Evolutionary conservation across 2,113 vertebrate genomes (phyloP).

Genomic region (Hippotragus niger): DNA sequence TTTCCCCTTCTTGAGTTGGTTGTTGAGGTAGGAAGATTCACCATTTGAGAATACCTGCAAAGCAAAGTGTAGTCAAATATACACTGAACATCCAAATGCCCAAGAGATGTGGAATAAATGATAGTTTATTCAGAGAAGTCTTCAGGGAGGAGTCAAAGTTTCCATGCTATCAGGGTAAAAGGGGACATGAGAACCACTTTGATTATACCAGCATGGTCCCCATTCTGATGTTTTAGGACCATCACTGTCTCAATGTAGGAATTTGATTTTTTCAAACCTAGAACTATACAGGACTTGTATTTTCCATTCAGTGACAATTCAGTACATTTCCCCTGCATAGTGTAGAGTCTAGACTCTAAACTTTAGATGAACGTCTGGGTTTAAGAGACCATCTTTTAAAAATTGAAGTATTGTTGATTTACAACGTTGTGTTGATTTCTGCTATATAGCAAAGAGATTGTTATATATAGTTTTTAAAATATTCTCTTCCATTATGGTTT

Average conservation of each 20-base stretch:
- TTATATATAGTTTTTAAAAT: not conserved
- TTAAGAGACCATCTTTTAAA: not conserved
- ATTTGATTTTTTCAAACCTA: not conserved
- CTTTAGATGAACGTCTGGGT: not conserved
- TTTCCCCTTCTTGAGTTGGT: not conserved
- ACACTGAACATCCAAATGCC: not conserved
- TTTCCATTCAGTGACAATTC: not conserved
- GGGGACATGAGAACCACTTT: not conserved
- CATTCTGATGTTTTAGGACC: not conserved
- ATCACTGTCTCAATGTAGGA: not conserved
- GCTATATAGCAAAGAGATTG: not conserved
- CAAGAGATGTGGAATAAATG: not conserved
- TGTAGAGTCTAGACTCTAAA: not conserved
- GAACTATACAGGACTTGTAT: not conserved
- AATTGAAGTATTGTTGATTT: not conserved
- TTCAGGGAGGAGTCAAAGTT: not conserved
- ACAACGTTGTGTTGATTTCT: not conserved
- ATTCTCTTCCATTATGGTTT: not conserved
- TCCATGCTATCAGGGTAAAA: not conserved
- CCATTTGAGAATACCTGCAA: not conserved
- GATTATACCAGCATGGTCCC: not conserved
- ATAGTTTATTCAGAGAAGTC: not conserved
- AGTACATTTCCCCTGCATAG: not conserved
- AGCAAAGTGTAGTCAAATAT: not conserved
- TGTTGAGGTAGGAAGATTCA: not conserved